phyloP scores from a whole-genome alignment of 2,113 vertebrate species.

The Chrysemys picta region DNA sequence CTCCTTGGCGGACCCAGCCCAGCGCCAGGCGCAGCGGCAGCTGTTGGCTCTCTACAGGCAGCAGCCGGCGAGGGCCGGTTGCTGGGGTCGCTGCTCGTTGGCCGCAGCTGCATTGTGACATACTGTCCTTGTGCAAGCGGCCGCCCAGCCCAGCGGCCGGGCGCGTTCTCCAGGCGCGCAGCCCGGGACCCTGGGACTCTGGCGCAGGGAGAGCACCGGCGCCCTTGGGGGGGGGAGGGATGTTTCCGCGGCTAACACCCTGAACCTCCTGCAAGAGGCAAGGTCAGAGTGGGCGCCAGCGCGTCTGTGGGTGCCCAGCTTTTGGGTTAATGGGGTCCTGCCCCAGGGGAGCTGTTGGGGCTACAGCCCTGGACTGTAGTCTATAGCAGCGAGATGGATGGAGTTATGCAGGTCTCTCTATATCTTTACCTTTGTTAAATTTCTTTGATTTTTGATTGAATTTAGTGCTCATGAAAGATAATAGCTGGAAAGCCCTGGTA shows the following conservation, averaged over 20 bases:
- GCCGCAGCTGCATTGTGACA: background rate
- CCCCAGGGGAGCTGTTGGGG: background rate
- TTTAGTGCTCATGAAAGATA: background rate
- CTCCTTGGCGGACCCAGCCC: background rate
- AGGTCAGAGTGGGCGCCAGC: background rate
- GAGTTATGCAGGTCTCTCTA: background rate
- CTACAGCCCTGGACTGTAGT: background rate
- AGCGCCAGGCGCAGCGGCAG: rapidly evolving
- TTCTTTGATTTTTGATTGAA: background rate
- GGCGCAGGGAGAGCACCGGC: no score
- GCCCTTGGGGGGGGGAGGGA: no score
- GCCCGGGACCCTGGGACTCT: background rate
- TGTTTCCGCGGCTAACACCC: background rate
- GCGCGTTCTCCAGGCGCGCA: background rate
- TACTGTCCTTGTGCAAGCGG: rapidly evolving
- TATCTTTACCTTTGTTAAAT: background rate
- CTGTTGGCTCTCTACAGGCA: background rate
- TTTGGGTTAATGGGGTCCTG: background rate
- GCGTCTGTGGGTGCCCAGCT: no score
- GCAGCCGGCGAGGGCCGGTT: background rate
- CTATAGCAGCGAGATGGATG: background rate
- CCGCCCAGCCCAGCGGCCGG: background rate
- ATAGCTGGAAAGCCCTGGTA: background rate
- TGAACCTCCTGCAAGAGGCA: background rate
- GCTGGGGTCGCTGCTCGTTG: background rate